Percentiles rank a stretch among this genome's conserved stretches.
Evolutionary conservation across 2,797 vertebrate genomes (phyloP).

Genomic region (Ctenochaetus hawaiiensis): DNA sequence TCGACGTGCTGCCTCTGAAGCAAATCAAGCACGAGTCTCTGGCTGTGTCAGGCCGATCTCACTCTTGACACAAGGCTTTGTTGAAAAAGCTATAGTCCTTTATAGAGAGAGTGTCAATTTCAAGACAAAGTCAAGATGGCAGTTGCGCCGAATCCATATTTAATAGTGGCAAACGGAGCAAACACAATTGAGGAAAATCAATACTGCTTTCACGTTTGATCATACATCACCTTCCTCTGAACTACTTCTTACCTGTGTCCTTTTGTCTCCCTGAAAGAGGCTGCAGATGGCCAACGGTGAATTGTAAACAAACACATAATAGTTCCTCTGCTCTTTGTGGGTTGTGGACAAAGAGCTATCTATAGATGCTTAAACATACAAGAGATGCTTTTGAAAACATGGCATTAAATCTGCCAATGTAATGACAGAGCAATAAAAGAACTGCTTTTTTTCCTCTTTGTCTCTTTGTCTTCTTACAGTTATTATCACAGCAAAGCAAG

Average conservation of each 20-base stretch:
- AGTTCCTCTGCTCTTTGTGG: constrained; percentile 28
- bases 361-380: constrained; percentile 18
- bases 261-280: constrained; percentile 66
- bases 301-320: constrained; percentile 60
- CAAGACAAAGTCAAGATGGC: constrained; percentile 80
- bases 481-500: constrained; percentile 30
- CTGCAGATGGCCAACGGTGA: constrained; percentile 35
- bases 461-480: not conserved
- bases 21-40: constrained; percentile 65
- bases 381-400: constrained; percentile 34
- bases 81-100: constrained; percentile 81
- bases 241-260: constrained; percentile 71
- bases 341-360: constrained; percentile 46
- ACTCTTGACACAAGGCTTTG: constrained; percentile 74
- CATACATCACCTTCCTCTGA: constrained; percentile 79
- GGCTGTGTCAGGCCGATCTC: constrained; percentile 64
- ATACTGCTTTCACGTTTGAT: constrained; percentile 83
- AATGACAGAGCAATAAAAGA: not conserved
- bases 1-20: constrained; percentile 62
- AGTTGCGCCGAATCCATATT: constrained; percentile 83
- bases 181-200: constrained; percentile 86
- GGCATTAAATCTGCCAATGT: constrained; percentile 41
- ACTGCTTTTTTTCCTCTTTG: not conserved
- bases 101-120: constrained; percentile 83
- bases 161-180: constrained; percentile 85